phyloP scores from a whole-genome alignment of 2,888 invertebrate species.

The Rutpela maculata region DNA sequence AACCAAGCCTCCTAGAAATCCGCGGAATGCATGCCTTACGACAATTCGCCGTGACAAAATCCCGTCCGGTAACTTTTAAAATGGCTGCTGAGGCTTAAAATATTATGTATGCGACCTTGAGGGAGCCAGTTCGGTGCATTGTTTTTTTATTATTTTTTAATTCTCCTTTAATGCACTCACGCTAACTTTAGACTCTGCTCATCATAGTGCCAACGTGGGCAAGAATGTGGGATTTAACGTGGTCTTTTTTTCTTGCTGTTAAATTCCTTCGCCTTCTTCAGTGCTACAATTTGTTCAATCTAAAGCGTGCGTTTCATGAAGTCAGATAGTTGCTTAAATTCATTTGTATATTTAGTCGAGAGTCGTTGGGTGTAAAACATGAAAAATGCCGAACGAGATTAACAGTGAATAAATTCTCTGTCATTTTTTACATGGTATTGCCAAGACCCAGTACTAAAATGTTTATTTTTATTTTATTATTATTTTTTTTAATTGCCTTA shows the following conservation, averaged over 20 bases:
- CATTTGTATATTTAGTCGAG: too few relatives aligned
- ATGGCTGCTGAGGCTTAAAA: neutral
- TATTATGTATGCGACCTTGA: slow-evolving; percentile 21
- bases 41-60: slow-evolving; percentile 14
- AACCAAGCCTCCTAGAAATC: neutral
- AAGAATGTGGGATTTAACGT: neutral
- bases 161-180: neutral
- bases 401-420: too few relatives aligned
- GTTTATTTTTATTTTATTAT: too few relatives aligned
- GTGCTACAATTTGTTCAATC: neutral
- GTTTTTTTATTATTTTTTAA: neutral
- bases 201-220: slow-evolving; percentile 9
- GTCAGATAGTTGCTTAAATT: too few relatives aligned
- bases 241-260: neutral
- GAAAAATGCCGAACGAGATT: too few relatives aligned
- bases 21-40: slow-evolving; percentile 7
- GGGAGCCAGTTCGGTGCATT: neutral
- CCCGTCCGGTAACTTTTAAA: slow-evolving; percentile 10
- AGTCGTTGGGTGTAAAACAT: too few relatives aligned
- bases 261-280: slow-evolving; percentile 1
- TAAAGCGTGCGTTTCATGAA: neutral
- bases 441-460: too few relatives aligned
- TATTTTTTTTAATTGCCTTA: too few relatives aligned
- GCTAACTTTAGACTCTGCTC: neutral
- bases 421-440: too few relatives aligned